Evolutionary conservation across 2,888 invertebrate genomes (phyloP), one percentile per base, ranked within the genome.

Genomic region (Xiphydria camelus): DNA sequence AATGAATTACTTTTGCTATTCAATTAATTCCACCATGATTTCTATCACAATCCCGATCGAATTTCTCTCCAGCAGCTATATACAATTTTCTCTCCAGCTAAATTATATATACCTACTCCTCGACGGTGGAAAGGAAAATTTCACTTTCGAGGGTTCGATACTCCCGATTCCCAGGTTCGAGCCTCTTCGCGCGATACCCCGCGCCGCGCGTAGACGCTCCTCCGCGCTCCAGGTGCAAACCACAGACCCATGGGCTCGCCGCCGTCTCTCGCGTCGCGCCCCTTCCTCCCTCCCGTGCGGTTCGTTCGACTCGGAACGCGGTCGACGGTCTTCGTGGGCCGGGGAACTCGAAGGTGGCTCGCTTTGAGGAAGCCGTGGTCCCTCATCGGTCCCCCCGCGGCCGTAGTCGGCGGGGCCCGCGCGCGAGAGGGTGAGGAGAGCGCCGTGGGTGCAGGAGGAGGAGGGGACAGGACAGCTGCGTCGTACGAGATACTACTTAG

Each of bases 401-500:
- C 55, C 47, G 44, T 45, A 41, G 37, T 45, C 41, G 42, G 34
- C 47, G 36, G n/a, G 34, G 34, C 20, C 40, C 35, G 33, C 41
- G 45, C 26, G 39, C 32, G 41, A 32, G 7, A 25, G 23, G 33
- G 20, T 22, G 38, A 22, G 25, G 14, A 19, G 4, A 19, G 10
- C 17, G 37, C 4, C 25, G 14, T 25, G 40, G 47, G 29, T 19
- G 14, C 20, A 39, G 26, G 33, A 12, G 14, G 25, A 10, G 18
- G 32, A 35, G 36, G 25, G 23, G 43, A 52, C 48, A 47, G 39
- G 47, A 59, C 66, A 66, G 66, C 66, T 66, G 66, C 66, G 64
- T 55, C 59, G 53, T 61, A 59, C 62, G 55, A 62, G 65, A 66
- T 63, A 63, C 61, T 62, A 59, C 59, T 63, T 64, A 62, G 66